Evolutionary conservation across 2,888 invertebrate species (phyloP).

Genomic region (Tinea trinotella): DNA sequence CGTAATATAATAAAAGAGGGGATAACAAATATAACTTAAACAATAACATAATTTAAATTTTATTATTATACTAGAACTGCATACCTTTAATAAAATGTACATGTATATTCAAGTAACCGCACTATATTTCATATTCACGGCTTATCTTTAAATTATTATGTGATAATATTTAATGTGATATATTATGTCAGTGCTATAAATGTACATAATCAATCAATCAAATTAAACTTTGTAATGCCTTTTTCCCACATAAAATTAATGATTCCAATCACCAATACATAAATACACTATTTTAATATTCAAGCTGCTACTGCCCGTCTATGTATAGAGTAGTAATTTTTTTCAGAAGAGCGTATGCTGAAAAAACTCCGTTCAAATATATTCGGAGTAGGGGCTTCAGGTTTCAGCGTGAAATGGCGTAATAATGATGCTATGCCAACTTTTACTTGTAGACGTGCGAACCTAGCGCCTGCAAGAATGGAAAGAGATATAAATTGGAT

Average conservation of each 20-base stretch:
- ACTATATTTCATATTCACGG: too few species aligned
- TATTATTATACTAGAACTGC: too few species aligned
- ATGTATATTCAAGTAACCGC: too few species aligned
- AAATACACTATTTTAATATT: not conserved
- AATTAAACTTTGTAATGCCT: not conserved
- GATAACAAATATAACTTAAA: too few species aligned
- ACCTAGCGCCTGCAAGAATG: constrained; percentile 34
- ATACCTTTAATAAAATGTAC: too few species aligned
- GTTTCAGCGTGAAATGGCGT: constrained; percentile 15
- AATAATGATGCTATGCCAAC: constrained; percentile 20
- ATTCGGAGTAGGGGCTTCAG: not conserved
- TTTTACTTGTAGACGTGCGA: constrained; percentile 34
- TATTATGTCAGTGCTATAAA: too few species aligned
- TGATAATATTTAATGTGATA: too few species aligned
- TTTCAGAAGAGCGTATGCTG: constrained; percentile 31
- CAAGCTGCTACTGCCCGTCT: not conserved
- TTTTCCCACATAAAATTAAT: not conserved
- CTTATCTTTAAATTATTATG: too few species aligned
- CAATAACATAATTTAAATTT: too few species aligned
- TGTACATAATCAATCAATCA: too few species aligned
- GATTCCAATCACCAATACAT: not conserved
- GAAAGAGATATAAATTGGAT: too few species aligned
- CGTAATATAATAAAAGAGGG: too few species aligned
- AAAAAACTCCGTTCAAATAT: constrained; percentile 30
- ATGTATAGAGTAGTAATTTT: constrained; percentile 24